Evolutionary conservation across 2,113 vertebrate genomes (phyloP), one percentile per base, ranked within the genome.

Genomic region (human): DNA sequence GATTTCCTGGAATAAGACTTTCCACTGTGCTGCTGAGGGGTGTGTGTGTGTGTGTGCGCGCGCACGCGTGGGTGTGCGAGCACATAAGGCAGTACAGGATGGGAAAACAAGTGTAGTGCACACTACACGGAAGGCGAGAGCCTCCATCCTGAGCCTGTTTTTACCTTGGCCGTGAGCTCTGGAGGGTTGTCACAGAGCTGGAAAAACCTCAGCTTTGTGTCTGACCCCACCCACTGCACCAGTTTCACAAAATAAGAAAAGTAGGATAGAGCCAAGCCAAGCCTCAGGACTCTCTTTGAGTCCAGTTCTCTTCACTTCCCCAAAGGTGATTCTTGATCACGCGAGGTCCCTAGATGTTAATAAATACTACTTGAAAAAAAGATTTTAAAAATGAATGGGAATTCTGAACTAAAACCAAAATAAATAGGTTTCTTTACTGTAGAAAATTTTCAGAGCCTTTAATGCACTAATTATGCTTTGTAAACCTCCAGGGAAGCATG

Each of bases 381-480:
- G 13, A 16, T 32, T 13, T 11, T 38, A 27, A 73, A 17, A 43
- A 57, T 17, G 12, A 32, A 35, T 18, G 10, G 40, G 32, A 89
- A 83, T 92, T 64, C 32, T 55, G 61, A 96, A 8, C 96, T 90
- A 79, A 91, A 92, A 84, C 4, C 12, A 70, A 85, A 91, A 92
- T 61, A 78, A 61, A 75, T 80, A 78, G 1, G 7, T 75, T 92
- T 90, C 79, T 91, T 78, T 68, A 40, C 50, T 78, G 8, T n/a
- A 64, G 79, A 82, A 45, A 45, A 61, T 9, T 70, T 83, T 64
- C 59, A 80, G 55, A 79, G 50, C 18, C 30, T 83, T 86, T 75
- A 79, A 18, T 70, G 4, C 38, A 12, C 45, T 86, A 68, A 5
- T 76, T 66, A 45, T 52, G 61, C 18, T 20, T 59, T 50, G 22